Conservation (phyloP, 2,797 vertebrate genomes). For the Rhabdomys pumilio region DNA sequence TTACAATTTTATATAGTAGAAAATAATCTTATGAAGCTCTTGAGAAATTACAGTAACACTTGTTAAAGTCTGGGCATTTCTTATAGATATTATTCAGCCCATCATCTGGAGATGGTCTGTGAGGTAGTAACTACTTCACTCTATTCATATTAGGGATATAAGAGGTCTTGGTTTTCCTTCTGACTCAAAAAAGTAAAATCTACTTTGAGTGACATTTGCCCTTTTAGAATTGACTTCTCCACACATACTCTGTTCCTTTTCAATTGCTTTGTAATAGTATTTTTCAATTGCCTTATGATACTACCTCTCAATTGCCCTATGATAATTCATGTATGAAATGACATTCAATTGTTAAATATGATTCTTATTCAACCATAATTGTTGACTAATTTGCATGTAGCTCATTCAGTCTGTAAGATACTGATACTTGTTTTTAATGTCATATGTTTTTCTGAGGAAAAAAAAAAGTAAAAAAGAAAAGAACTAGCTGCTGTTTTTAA, state of each 20-base stretch:
- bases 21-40: slow-evolving; percentile 11
- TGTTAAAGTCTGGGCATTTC: neutral
- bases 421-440: slow-evolving; percentile 77
- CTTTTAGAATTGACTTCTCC: slow-evolving; percentile 71
- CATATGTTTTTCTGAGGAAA: slow-evolving; percentile 61
- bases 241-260: slow-evolving; percentile 66
- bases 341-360: slow-evolving; percentile 85
- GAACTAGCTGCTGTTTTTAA: slow-evolving; percentile 2
- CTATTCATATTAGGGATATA: neutral
- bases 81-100: neutral
- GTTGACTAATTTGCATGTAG: slow-evolving; percentile 83
- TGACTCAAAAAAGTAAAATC: slow-evolving; percentile 12
- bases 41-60: neutral
- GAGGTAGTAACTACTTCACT: neutral
- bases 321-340: slow-evolving; percentile 86
- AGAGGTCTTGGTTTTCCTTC: slow-evolving; percentile 10
- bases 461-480: neutral
- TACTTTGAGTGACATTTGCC: slow-evolving; percentile 63
- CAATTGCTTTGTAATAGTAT: slow-evolving; percentile 69
- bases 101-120: neutral
- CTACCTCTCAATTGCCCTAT: slow-evolving; percentile 79
- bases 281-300: slow-evolving; percentile 77
- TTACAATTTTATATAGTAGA: slow-evolving; percentile 41
- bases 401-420: slow-evolving; percentile 73
- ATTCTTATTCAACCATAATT: slow-evolving; percentile 84